Evolutionary conservation across 2,113 vertebrate species (phyloP), one percentile per base, ranked within the genome.

Genomic region (Salvelinus fontinalis): DNA sequence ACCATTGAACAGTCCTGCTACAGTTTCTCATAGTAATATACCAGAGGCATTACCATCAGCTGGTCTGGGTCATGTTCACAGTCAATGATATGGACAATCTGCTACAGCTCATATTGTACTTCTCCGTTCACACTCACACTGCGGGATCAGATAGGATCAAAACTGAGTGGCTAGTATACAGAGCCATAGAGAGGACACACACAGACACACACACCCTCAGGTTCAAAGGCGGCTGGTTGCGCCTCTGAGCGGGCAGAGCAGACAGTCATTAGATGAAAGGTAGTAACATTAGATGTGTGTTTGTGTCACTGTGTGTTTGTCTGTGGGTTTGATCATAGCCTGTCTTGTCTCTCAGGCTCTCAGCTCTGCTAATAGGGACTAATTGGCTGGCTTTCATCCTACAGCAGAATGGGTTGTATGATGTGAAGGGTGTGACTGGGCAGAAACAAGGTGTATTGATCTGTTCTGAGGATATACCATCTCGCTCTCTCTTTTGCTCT

Each of bases 261-360:
- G 82, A 82, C 82, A 79, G 84, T 91, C 90, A 93, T 92, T 91
- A 93, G 93, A 93, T 89, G 86, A 88, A 88, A 92, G 89, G 20
- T 73, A 79, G 57, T 75, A 83, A 89, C 85, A 90, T 89, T 87
- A 86, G 90, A 90, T 92, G 88, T 89, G 80, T 92, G 88, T 91
- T 92, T 91, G 86, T 92, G 91, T 92, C 93, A 85, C 82, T 88
- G 83, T 86, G 67, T 86, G 86, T 93, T 91, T 91, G 88, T 90
- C 87, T 84, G 82, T 75, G 71, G 86, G 87, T 93, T 93, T 93
- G 93, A 94, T 93, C 90, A 90, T 83, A 79, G 76, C 84, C 73
- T 90, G 86, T 92, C 90, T 89, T 34, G 34, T 34, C 34, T 5
- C 83, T 72, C 85, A 73, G 82, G 79, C 76, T 86, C 83, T 90